phyloP scores from a whole-genome alignment of 1,140 invertebrate species.

The Brevipalpus yothersi region DNA sequence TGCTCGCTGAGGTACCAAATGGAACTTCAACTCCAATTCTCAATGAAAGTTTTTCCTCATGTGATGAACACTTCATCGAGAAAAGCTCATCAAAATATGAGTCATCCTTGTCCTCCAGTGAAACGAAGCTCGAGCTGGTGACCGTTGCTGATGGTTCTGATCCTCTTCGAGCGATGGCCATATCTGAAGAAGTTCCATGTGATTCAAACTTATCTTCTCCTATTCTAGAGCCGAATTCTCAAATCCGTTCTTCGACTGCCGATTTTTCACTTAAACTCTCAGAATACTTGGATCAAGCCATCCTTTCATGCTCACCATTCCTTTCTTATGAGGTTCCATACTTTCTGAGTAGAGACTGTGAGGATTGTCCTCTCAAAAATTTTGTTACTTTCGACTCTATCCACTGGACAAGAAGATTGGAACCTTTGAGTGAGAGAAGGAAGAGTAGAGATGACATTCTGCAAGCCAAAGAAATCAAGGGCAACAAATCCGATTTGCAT shows the following conservation, averaged over 20 bases:
- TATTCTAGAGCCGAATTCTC: background rate
- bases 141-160: conserved; percentile 8
- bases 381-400: background rate
- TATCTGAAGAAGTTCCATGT: background rate
- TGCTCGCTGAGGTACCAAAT: conserved; percentile 35
- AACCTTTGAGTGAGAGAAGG: background rate
- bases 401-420: background rate
- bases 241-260: background rate
- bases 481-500: conserved; percentile 23
- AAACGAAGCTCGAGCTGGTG: background rate
- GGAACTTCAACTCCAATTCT: conserved; percentile 22
- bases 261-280: background rate
- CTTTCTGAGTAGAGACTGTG: background rate
- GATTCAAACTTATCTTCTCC: background rate
- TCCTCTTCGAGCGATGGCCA: conserved; percentile 3
- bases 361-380: background rate
- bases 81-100: background rate
- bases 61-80: background rate
- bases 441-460: background rate
- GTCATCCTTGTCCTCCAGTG: background rate
- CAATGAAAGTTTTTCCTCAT: background rate
- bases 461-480: too few species aligned
- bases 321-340: background rate
- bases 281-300: background rate
- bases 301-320: background rate